phyloP scores from a whole-genome alignment of 2,113 vertebrate species.

The Seriola rivoliana region DNA sequence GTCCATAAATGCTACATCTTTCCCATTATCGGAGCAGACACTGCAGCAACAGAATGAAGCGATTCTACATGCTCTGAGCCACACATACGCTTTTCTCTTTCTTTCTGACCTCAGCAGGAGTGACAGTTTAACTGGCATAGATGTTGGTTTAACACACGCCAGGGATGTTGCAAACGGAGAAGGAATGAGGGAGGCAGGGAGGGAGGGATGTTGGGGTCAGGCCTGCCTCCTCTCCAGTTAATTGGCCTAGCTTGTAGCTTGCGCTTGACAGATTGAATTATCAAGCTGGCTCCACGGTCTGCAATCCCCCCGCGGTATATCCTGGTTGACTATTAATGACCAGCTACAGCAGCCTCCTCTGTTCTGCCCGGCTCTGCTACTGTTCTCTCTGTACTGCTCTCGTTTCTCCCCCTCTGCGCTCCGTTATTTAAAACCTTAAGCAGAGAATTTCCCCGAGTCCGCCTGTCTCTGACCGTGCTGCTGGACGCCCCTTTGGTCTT shows the following conservation, averaged over 20 bases:
- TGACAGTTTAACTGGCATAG: constrained; percentile 72
- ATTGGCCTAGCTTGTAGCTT: constrained; percentile 81
- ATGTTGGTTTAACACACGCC: constrained; percentile 73
- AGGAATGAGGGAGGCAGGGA: constrained; percentile 54
- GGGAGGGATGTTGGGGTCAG: constrained; percentile 68
- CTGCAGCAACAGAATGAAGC: constrained; percentile 27
- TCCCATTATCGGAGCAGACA: constrained; percentile 52
- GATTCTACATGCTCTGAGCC: constrained; percentile 19
- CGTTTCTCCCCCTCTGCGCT: constrained; percentile 4
- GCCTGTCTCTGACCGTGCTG: constrained; percentile 30
- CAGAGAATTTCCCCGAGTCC: constrained; percentile 38
- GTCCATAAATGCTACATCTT: constrained; percentile 55
- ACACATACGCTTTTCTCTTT: constrained; percentile 31
- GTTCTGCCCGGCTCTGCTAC: constrained; percentile 43
- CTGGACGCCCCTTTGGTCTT: constrained; percentile 50
- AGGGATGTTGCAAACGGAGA: constrained; percentile 63
- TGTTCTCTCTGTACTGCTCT: constrained; percentile 33
- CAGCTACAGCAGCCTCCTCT: constrained; percentile 63
- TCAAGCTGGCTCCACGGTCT: constrained; percentile 78
- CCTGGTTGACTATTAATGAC: constrained; percentile 84
- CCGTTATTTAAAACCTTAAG: constrained; percentile 50
- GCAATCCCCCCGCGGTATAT: constrained; percentile 73
- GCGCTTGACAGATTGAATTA: constrained; percentile 84
- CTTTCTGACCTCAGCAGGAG: constrained; percentile 63
- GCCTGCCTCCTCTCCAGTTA: constrained; percentile 80